Conservation (phyloP, 2,113 vertebrate genomes). For the Beaufortia kweichowensis region DNA sequence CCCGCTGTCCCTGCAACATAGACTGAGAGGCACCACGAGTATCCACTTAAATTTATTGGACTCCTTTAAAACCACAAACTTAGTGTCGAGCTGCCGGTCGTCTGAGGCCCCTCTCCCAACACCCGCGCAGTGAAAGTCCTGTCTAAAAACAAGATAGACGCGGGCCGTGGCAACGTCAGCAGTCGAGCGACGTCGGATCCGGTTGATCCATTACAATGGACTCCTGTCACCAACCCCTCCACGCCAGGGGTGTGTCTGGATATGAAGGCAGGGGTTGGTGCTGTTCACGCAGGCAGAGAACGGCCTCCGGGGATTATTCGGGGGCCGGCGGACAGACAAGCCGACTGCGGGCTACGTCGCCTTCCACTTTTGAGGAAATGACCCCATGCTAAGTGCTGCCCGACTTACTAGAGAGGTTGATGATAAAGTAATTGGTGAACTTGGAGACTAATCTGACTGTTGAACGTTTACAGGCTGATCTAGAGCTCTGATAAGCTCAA, state of each 20-base stretch:
- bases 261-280: constrained; percentile 30
- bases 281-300: constrained; percentile 17
- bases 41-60: constrained; percentile 58
- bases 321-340: constrained; percentile 44
- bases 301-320: constrained; percentile 35
- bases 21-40: constrained; percentile 55
- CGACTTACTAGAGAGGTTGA: constrained; percentile 34
- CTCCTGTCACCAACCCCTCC: constrained; percentile 20
- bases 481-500: constrained; percentile 45
- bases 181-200: constrained; percentile 5
- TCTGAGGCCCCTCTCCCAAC: constrained; percentile 29
- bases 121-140: constrained; percentile 45
- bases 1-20: constrained; percentile 38
- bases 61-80: constrained; percentile 56
- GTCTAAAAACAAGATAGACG: constrained; percentile 39
- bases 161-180: constrained; percentile 24
- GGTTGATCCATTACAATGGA: constrained; percentile 38
- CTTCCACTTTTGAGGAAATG: constrained; percentile 51
- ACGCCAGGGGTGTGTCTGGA: constrained; percentile 1
- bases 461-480: constrained; percentile 36
- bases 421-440: constrained; percentile 45
- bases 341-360: constrained; percentile 17
- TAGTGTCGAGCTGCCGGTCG: constrained; percentile 44
- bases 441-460: constrained; percentile 35
- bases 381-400: constrained; percentile 46